A percentile compares a stretch with the other conserved stretches of the same genome.
phyloP scores from a whole-genome alignment of 1,140 invertebrate genomes.

The Calycopis cecrops region DNA sequence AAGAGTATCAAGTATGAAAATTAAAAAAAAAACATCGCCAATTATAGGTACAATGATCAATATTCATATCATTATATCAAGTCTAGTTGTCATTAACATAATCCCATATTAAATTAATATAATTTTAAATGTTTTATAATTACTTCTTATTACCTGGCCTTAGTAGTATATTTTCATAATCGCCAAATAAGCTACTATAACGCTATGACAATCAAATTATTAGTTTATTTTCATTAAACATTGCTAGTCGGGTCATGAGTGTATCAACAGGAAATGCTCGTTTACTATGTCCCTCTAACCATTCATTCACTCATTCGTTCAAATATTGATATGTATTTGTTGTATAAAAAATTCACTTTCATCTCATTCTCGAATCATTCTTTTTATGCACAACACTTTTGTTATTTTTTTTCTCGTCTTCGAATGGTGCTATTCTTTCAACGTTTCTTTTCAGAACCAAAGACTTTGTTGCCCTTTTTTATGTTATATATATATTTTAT shows the following conservation, averaged over 20 bases:
- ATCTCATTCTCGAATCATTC: not conserved
- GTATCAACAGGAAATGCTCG: slow-evolving; percentile 3
- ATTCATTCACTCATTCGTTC: no score
- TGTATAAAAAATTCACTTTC: no score
- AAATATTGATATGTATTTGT: no score
- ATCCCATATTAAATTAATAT: not conserved
- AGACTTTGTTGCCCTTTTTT: slow-evolving; percentile 46
- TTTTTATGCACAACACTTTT: slow-evolving; percentile 16
- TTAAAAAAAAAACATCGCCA: no score
- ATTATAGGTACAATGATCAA: no score
- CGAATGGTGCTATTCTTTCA: slow-evolving; percentile 58
- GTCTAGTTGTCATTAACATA: not conserved
- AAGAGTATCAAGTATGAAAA: no score
- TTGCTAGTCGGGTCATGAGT: not conserved
- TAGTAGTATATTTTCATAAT: no score
- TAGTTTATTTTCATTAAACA: not conserved
- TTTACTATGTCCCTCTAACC: not conserved
- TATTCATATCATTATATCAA: not conserved
- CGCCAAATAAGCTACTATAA: no score
- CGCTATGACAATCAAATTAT: not conserved
- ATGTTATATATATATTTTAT: slow-evolving; percentile 46
- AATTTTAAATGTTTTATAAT: not conserved
- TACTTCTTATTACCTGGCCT: no score
- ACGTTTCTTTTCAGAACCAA: slow-evolving; percentile 58
- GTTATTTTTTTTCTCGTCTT: slow-evolving; percentile 45